These are phyloP conservation scores for Actinia equina DNA, from an alignment of 64 coral and sea anemone species.

Conservation along the genomic window DNA sequence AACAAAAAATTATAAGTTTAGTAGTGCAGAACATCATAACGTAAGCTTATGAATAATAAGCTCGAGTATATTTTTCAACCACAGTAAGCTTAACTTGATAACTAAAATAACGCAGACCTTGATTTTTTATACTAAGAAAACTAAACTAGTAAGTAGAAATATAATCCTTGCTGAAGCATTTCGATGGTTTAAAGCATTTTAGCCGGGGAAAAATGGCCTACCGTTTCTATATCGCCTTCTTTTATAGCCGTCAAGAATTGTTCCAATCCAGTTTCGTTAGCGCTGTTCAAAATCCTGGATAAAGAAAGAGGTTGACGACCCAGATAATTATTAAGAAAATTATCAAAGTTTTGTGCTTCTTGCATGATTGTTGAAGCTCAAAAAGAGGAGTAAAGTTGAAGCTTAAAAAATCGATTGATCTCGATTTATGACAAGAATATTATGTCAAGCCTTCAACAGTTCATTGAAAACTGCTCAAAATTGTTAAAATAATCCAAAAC, in stretches of 20 bases:
- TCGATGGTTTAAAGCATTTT: too few species aligned
- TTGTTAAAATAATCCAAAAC: background rate
- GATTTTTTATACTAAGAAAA: too few species aligned
- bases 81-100: too few species aligned
- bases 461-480: background rate
- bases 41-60: too few species aligned
- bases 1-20: too few species aligned
- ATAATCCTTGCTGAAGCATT: too few species aligned
- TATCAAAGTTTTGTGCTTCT: background rate
- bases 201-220: background rate
- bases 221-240: slow-evolving; percentile 34
- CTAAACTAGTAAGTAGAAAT: too few species aligned
- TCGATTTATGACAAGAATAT: background rate
- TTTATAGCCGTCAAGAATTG: slow-evolving; percentile 22
- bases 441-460: background rate
- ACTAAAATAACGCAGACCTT: too few species aligned
- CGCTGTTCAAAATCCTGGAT: slow-evolving; percentile 20
- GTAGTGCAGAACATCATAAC: too few species aligned
- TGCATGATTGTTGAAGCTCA: background rate
- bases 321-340: background rate
- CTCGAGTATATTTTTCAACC: too few species aligned
- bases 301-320: background rate
- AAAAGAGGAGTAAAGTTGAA: background rate
- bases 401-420: background rate
- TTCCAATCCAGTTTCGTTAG: slow-evolving; percentile 25